Conservation (phyloP, 1,140 invertebrate species). For the Chlorops oryzae region DNA sequence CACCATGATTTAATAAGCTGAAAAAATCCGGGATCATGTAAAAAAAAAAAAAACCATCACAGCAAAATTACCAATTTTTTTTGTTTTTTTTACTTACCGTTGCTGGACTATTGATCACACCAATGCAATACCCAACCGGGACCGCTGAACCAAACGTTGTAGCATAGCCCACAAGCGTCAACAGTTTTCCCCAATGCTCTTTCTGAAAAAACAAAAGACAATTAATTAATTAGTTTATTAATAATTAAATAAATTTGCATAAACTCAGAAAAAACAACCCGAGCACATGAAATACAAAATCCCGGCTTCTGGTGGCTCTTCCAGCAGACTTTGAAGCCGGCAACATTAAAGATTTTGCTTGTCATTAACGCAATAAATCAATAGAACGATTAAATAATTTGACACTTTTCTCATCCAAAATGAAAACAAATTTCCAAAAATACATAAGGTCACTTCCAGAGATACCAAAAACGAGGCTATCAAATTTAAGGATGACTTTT, state of each 20-base stretch:
- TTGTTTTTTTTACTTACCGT: conserved; percentile 51
- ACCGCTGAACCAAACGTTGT: conserved; percentile 76
- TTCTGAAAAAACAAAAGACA: conserved; percentile 20
- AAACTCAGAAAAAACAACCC: neutral
- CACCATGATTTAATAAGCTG: conserved; percentile 69
- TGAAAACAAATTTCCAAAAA: no score
- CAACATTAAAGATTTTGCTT: no score
- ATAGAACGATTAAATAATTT: no score
- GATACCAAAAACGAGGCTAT: no score
- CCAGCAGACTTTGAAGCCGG: no score
- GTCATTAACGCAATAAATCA: no score
- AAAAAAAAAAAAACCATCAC: conserved; percentile 12
- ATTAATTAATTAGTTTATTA: neutral
- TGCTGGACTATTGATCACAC: conserved; percentile 79
- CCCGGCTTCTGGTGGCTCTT: no score
- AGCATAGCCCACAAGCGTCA: conserved; percentile 33
- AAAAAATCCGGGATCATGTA: conserved; percentile 24
- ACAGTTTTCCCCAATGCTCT: conserved; percentile 30
- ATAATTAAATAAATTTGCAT: neutral
- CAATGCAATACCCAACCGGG: conserved; percentile 84
- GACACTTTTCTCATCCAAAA: no score
- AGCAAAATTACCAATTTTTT: neutral
- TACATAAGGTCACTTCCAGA: no score
- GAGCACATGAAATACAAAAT: no score
- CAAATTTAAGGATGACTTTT: no score